phyloP scores from a whole-genome alignment of 1,140 invertebrate genomes.

The Lepidurus couesii region DNA sequence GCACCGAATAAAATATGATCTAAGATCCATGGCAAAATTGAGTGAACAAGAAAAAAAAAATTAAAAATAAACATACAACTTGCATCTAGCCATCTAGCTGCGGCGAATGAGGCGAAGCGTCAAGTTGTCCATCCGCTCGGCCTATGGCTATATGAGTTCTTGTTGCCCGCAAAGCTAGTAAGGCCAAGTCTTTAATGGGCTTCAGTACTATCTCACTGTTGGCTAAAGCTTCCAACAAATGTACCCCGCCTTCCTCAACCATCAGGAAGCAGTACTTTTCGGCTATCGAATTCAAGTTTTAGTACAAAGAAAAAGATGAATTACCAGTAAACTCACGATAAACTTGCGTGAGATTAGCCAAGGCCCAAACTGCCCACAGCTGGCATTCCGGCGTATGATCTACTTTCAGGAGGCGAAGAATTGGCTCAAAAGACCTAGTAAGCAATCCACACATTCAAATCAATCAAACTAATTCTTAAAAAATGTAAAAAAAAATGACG shows the following conservation, averaged over 20 bases:
- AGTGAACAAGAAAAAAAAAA: neutral
- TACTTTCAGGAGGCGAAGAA: conserved; percentile 70
- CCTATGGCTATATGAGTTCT: neutral
- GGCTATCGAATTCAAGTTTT: conserved; percentile 51
- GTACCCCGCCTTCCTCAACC: conserved; percentile 74
- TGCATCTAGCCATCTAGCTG: neutral
- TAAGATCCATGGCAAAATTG: neutral
- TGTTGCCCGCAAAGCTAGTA: neutral
- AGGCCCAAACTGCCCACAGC: conserved; percentile 95
- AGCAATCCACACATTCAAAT: conserved; percentile 32
- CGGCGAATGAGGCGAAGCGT: conserved; percentile 1
- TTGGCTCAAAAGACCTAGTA: conserved; percentile 76
- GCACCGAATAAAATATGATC: neutral
- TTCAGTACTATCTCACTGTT: conserved; percentile 30
- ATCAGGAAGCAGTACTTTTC: conserved; percentile 86
- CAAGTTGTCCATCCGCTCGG: neutral
- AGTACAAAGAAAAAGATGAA: neutral
- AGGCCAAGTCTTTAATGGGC: neutral
- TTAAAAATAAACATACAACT: neutral
- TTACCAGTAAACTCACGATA: conserved; percentile 65
- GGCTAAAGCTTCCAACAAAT: conserved; percentile 63
- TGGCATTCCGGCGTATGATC: conserved; percentile 84
- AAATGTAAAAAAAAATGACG: conserved; percentile 34
- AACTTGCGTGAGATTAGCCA: conserved; percentile 89
- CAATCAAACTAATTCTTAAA: conserved; percentile 23